These are phyloP conservation scores for Alloplasta piceator DNA, from an alignment of 2,888 invertebrate species.

Conservation along the genomic window DNA sequence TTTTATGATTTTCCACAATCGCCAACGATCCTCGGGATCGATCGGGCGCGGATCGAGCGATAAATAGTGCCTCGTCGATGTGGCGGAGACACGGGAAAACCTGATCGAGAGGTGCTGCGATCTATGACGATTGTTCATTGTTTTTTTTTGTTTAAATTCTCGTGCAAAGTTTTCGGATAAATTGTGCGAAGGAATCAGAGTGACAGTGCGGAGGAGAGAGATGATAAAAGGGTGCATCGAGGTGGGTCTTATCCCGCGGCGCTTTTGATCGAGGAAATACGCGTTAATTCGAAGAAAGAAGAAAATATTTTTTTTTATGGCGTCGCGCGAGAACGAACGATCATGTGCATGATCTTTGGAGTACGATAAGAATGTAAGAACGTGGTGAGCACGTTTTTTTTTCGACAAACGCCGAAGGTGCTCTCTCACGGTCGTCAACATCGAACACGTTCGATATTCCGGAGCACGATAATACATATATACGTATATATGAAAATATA, in stretches of 20 bases:
- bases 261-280: not conserved
- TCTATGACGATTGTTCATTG: too few species aligned
- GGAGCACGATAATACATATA: not conserved
- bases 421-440: not conserved
- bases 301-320: not conserved
- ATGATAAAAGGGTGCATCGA: not conserved
- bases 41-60: too few species aligned
- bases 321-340: not conserved
- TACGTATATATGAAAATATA: not conserved
- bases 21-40: too few species aligned
- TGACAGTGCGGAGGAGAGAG: too few species aligned
- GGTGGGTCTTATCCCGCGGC: not conserved
- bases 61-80: too few species aligned
- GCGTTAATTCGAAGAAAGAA: not conserved
- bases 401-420: not conserved
- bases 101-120: too few species aligned
- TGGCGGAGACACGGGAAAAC: too few species aligned
- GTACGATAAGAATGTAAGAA: not conserved
- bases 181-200: too few species aligned
- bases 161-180: too few species aligned
- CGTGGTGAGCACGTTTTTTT: conserved; percentile 19
- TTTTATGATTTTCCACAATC: too few species aligned
- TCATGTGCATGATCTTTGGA: conserved; percentile 30
- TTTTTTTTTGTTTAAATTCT: too few species aligned
- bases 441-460: not conserved